Evolutionary conservation across 2,888 invertebrate genomes (phyloP).

Genomic region (Endotricha flammealis): DNA sequence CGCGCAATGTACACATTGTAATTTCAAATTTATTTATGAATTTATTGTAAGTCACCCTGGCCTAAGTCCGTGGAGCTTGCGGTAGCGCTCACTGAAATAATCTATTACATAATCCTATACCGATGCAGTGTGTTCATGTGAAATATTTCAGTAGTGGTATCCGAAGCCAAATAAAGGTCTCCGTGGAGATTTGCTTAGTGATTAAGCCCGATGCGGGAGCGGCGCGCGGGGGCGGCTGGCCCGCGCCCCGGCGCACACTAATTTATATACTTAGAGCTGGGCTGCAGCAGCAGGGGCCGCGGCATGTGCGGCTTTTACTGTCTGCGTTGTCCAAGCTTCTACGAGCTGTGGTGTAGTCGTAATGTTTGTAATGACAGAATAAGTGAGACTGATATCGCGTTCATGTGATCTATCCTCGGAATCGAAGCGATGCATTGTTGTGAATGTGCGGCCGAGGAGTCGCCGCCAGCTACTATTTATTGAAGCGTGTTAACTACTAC

Average conservation of each 20-base stretch:
- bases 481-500: slow-evolving; percentile 64
- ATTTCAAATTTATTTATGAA: slow-evolving; percentile 49
- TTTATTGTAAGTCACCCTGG: slow-evolving; percentile 51
- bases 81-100: slow-evolving; percentile 30
- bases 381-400: slow-evolving; percentile 76
- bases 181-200: slow-evolving; percentile 50
- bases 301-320: slow-evolving; percentile 43
- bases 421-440: slow-evolving; percentile 33
- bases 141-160: slow-evolving; percentile 32
- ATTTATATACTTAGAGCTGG: slow-evolving; percentile 50
- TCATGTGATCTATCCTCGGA: slow-evolving; percentile 54
- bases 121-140: slow-evolving; percentile 15
- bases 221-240: slow-evolving; percentile 54
- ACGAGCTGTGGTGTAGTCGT: slow-evolving; percentile 63
- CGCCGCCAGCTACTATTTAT: slow-evolving; percentile 39
- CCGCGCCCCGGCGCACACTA: slow-evolving; percentile 45
- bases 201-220: slow-evolving; percentile 38
- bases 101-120: slow-evolving; percentile 11
- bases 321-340: slow-evolving; percentile 36
- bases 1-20: slow-evolving; percentile 13
- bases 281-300: slow-evolving; percentile 39
- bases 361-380: slow-evolving; percentile 72
- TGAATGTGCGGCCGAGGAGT: slow-evolving; percentile 16
- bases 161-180: slow-evolving; percentile 48
- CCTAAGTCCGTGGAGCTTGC: slow-evolving; percentile 42